Evolutionary conservation across 2,797 vertebrate genomes (phyloP), one percentile per base, ranked within the genome.

Genomic region (Epinephelus malabaricus): DNA sequence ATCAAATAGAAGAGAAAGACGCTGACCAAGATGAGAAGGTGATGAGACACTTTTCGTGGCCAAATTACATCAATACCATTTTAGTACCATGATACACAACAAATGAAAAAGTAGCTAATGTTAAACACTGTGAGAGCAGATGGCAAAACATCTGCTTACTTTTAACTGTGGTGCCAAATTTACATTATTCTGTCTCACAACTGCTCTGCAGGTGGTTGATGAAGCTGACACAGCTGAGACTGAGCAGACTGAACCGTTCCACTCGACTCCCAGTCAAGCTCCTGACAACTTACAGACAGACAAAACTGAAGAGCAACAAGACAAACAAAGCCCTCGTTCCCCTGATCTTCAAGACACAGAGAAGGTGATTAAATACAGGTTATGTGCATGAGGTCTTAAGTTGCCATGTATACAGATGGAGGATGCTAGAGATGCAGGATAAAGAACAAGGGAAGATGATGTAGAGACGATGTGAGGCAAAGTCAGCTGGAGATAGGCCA

Each of bases 11-110:
- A 56, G 62, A 49, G 15, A 68, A 72, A 67, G 68, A 85, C 3
- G 53, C 2, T n/a, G 81, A 51, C 15, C 60, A 53, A 69, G 76
- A 86, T 11, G 54, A 82, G 30, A 69, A 90, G 88, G 90, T 90
- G 84, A 83, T 47, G 55, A 61, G 14, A 78, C 19, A 60, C 34
- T n/a, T 34, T 66, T n/a, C 45, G 27, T 34, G 17, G 13, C 2
- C 40, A 13, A 58, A 69, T 40, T 17, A 27, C 58, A 38, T 21
- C 10, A 15, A 13, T 14, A 30, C 1, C 11, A 50, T 59, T 68
- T 56, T 11, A 47, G 2, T 18, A 21, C 34, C 34, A 60, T 38
- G 0, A 62, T 55, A 15, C 14, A 6, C 13, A 70, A 43, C 34
- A 43, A 30, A 64, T 50, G 1, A 19, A 67, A 60, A 46, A 18